Evolutionary conservation across 2,888 invertebrate species (phyloP), one percentile per base, ranked within the genome.

Genomic region (Catocala fraxini): DNA sequence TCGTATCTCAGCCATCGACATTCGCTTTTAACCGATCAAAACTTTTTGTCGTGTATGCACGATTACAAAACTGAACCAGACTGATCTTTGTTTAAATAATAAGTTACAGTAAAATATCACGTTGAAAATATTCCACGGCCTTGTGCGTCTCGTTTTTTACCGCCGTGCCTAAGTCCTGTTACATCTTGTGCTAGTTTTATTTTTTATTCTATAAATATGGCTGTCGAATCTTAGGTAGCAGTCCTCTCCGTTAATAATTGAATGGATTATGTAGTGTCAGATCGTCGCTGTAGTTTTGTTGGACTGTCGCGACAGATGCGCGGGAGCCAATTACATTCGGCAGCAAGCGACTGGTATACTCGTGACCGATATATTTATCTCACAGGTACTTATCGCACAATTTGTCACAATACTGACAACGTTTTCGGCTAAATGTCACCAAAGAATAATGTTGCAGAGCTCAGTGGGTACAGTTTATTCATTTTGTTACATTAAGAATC

Each of bases 341-440:
- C 66, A 65, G 72, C 71, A 60, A 12, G 73, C 71, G 67, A 70
- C 71, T 79, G 83, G 79, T 84, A 79, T 80, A 77, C 78, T 80
- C 80, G 83, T 84, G 80, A 78, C 80, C 83, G 80, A 82, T 83
- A 83, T 84, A 86, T 86, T 83, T 84, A 77, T 80, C 82, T 75
- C 72, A 64, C 56, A 55, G 52, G 47, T 75, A 79, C 88, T 92
- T 93, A 93, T 92, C 93, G 83, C 70, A 83, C 87, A 93, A 93
- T 93, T 92, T 92, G 93, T 93, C 93, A 92, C 86, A 79, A 82
- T 79, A 81, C 82, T 77, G 86, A 84, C 87, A 83, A 85, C 85
- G 81, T 86, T 89, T 90, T 90, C 82, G 85, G 83, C 79, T 80
- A 81, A 83, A 83, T 77, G 70, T 77, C 76, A 71, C 42, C 87